Conservation (phyloP, 2,797 vertebrate species). For the Tragelaphus eurycerus region DNA sequence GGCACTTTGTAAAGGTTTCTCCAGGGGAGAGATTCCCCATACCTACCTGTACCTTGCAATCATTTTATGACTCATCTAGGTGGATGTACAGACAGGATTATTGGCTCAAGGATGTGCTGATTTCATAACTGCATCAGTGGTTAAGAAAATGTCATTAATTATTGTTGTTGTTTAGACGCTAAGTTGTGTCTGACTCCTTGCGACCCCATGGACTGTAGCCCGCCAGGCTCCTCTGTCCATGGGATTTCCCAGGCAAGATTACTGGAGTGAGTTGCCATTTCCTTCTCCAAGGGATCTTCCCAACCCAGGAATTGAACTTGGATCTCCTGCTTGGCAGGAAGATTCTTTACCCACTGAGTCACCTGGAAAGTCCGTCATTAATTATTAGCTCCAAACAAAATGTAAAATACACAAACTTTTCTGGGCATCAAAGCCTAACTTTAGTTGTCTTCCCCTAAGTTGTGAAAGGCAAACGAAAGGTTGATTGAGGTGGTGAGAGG, state of each 20-base stretch:
- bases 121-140: neutral
- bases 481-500: neutral
- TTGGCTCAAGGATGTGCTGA: neutral
- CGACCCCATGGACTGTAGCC: neutral
- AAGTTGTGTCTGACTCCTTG: neutral
- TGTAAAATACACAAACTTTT: neutral
- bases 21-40: no score
- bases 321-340: neutral
- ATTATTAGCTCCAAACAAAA: slow-evolving; percentile 15
- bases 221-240: neutral
- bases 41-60: no score
- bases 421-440: neutral
- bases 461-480: neutral
- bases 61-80: neutral
- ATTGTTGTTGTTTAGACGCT: neutral
- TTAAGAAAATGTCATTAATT: slow-evolving; percentile 25
- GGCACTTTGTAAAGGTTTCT: no score
- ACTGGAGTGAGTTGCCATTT: neutral
- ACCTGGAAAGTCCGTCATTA: neutral
- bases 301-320: neutral
- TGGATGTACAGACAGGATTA: neutral
- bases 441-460: neutral
- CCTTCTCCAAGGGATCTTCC: neutral
- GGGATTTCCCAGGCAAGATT: neutral
- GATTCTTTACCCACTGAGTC: neutral